Base-by-base conservation (phyloP, 2,113 vertebrate species). In the Anseranas semipalmata region DNA sequence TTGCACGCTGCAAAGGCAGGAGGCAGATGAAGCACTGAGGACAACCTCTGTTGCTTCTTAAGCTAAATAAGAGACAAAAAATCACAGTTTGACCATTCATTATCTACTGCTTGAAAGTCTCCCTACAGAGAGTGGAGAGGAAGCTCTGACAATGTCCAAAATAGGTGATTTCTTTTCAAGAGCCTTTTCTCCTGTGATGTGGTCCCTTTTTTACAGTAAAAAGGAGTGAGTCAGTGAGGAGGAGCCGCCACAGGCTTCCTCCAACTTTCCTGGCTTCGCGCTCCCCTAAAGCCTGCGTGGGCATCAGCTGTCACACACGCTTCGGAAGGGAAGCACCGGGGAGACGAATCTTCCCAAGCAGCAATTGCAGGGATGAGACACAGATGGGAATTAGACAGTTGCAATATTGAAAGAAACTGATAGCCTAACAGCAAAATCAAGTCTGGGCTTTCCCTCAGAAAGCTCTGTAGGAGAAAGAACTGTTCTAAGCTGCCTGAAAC, bases 381-480 rank as follows among this genome's bases (percentile, higher is more conserved):
- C 87, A 85, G 89, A 85, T 72, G 80, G 73, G 62, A 95, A 91
- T 68, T 16, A 95, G 70, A 78, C 56, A 89, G 35, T 46, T 92
- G 59, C 39, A 79, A 65, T 60, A 91, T 1, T 75, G 46, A 94
- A 71, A 68, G 56, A 63, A 95, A 85, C 9, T 3, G 30, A 77
- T n/a, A 0, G 3, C 85, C 39, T 89, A 84, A 82, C 35, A 87
- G 66, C 33, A 91, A 85, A 84, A 50, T 30, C 4, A 7, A 81
- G 70, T 33, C 48, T 76, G 56, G 52, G 43, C 48, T 75, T 94
- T 93, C 70, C 83, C 70, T 85, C 83, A 70, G 46, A 86, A 92
- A 90, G 21, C 41, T 62, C 63, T 25, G 10, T 2, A 75, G 9
- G 25, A 90, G 41, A 90, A 74, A 81, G 27, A 46, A 11, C 21